phyloP scores from a whole-genome alignment of 2,888 invertebrate genomes.

The Automeris io region DNA sequence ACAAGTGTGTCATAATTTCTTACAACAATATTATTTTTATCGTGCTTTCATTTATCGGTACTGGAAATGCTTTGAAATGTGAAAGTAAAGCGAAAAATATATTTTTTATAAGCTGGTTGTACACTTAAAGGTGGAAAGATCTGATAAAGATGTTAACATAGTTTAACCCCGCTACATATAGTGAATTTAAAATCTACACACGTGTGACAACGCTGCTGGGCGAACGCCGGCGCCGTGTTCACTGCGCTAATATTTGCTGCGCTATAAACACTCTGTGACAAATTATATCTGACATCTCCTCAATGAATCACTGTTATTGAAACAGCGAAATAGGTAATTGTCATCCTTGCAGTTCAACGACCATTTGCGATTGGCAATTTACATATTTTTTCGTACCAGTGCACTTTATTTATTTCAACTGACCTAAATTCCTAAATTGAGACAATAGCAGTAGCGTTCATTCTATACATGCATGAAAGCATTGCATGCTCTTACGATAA shows the following conservation, averaged over 20 bases:
- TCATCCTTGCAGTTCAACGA: conserved; percentile 5
- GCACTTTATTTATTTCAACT: too few species aligned
- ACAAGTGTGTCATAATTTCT: too few species aligned
- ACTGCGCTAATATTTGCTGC: conserved; percentile 14
- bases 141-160: conserved; percentile 1
- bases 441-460: too few species aligned
- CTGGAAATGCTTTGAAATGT: too few species aligned
- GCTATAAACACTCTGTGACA: conserved; percentile 14
- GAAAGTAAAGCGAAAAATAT: too few species aligned
- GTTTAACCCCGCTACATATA: background rate
- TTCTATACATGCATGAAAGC: too few species aligned
- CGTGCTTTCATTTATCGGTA: too few species aligned
- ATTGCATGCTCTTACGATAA: too few species aligned
- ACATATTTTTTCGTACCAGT: background rate
- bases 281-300: conserved; percentile 22
- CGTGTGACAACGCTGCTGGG: conserved; percentile 20
- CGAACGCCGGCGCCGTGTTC: conserved; percentile 12
- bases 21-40: too few species aligned
- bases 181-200: conserved; percentile 16
- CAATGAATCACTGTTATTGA: conserved; percentile 27
- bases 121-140: too few species aligned
- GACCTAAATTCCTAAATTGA: too few species aligned
- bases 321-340: conserved; percentile 9
- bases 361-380: conserved; percentile 13
- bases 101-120: too few species aligned